Evolutionary conservation across 2,797 vertebrate species (phyloP).

Genomic region (Acrocephalus scirpaceus): DNA sequence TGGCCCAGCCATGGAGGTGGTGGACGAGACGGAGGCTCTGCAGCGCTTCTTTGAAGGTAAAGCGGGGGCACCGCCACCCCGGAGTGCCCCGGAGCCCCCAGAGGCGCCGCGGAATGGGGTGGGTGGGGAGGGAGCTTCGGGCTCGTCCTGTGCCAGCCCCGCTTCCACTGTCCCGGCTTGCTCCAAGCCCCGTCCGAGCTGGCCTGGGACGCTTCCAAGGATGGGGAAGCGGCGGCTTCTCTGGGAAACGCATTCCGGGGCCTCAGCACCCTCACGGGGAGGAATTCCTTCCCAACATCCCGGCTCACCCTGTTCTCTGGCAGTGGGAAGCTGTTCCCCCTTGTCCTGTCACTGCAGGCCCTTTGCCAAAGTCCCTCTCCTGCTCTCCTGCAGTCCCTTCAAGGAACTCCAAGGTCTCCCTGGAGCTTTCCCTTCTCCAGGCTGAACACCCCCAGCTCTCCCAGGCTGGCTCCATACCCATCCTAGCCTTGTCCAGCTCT

Average conservation of each 20-base stretch:
- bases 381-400: neutral
- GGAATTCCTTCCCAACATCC: neutral
- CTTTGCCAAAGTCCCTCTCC: neutral
- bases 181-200: neutral
- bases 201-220: neutral
- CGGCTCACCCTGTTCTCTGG: too few relatives aligned
- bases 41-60: slow-evolving; percentile 98
- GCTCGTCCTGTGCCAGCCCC: accelerated
- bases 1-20: slow-evolving; percentile 92
- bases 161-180: accelerated
- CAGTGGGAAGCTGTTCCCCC: neutral
- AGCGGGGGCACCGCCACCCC: too few relatives aligned
- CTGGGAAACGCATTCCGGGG: neutral
- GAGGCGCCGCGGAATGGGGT: accelerated
- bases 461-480: neutral
- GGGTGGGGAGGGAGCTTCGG: neutral
- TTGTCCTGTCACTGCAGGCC: neutral
- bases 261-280: neutral
- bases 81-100: too few relatives aligned
- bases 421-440: neutral
- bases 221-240: neutral
- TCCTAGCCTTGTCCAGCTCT: neutral
- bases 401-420: neutral
- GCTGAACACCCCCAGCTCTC: neutral
- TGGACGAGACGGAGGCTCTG: slow-evolving; percentile 97